Conservation (phyloP, 2,113 vertebrate species). For the Tupaia chinensis region DNA sequence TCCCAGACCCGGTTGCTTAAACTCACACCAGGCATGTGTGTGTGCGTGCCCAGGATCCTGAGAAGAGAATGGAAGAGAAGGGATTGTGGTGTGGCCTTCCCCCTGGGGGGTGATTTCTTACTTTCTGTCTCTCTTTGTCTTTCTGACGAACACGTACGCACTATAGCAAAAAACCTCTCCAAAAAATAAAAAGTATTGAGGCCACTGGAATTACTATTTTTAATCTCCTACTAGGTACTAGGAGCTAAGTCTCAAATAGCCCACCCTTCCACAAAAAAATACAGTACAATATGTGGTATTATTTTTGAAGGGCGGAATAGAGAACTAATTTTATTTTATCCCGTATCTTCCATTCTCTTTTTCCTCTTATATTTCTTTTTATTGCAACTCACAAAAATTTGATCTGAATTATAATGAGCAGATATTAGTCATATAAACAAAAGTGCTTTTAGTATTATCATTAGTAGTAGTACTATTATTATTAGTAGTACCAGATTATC, state of each 20-base stretch:
- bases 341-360: background rate
- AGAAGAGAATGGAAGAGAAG: too few relatives aligned
- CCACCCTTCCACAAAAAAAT: slow-evolving; percentile 1
- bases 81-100: too few relatives aligned
- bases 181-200: background rate
- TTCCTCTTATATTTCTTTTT: slow-evolving; percentile 23
- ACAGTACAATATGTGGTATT: background rate
- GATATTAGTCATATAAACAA: background rate
- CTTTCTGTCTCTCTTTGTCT: too few relatives aligned
- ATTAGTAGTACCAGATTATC: background rate
- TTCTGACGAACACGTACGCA: too few relatives aligned
- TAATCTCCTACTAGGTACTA: background rate
- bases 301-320: background rate
- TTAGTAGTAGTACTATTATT: background rate
- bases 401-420: slow-evolving; percentile 45
- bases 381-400: background rate
- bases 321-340: slow-evolving; percentile 47
- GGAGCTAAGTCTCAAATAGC: background rate
- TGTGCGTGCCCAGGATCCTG: too few relatives aligned
- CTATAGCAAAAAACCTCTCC: too few relatives aligned
- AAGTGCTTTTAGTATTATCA: background rate
- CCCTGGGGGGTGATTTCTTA: too few relatives aligned
- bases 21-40: too few relatives aligned
- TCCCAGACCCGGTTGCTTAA: too few relatives aligned
- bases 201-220: background rate